Evolutionary conservation across 2,888 invertebrate species (phyloP).

Genomic region (Rhaphigaster nebulosa): DNA sequence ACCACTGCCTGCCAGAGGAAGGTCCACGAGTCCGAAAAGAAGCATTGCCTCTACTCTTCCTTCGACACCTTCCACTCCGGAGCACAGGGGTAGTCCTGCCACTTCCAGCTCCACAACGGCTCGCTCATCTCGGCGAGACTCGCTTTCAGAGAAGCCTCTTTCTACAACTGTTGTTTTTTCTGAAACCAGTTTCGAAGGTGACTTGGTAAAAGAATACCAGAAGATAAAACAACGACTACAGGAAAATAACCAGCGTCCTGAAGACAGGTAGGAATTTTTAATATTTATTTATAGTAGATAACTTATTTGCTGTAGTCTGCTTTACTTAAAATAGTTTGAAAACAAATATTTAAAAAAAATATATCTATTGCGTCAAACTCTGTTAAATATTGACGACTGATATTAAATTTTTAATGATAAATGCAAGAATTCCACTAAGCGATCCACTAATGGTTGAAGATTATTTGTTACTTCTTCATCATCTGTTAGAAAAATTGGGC

Average conservation of each 20-base stretch:
- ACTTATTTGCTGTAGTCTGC: too few species aligned
- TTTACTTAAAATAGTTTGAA: too few species aligned
- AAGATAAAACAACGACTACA: conserved; percentile 75
- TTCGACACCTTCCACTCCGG: conserved; percentile 78
- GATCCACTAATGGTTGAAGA: too few species aligned
- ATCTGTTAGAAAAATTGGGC: too few species aligned
- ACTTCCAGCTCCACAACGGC: conserved; percentile 78
- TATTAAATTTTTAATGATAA: too few species aligned
- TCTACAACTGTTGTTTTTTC: conserved; percentile 66
- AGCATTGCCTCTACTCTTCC: conserved; percentile 61
- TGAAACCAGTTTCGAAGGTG: conserved; percentile 71
- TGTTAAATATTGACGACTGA: background rate
- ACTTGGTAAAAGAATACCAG: conserved; percentile 85
- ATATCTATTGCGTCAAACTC: too few species aligned
- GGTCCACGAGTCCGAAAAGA: conserved; percentile 59
- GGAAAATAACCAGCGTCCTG: conserved; percentile 66
- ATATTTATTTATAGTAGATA: background rate
- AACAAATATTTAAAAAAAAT: too few species aligned
- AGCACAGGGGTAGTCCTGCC: conserved; percentile 76
- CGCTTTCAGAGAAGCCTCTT: conserved; percentile 73
- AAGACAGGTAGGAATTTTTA: conserved; percentile 51
- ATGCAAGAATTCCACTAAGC: too few species aligned
- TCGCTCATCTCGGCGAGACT: conserved; percentile 78
- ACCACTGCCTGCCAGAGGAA: conserved; percentile 63
- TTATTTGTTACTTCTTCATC: too few species aligned